Percentiles rank a stretch among this genome's conserved stretches.
phyloP scores from a whole-genome alignment of 2,888 invertebrate genomes.

The Imbricaverruca yamaguchii region DNA sequence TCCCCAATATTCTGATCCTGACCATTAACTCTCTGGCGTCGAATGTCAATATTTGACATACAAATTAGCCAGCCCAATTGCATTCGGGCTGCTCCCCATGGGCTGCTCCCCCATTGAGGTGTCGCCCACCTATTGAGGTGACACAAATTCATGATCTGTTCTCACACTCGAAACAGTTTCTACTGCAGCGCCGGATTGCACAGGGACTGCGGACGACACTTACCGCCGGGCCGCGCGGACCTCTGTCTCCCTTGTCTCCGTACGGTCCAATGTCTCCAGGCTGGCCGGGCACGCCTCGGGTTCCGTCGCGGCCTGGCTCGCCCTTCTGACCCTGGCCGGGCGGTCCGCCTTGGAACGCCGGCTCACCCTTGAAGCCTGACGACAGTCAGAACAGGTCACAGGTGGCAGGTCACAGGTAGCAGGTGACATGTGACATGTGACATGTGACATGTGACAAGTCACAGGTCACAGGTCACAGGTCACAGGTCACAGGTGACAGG shows the following conservation, averaged over 20 bases:
- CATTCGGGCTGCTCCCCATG: no score
- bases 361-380: not conserved
- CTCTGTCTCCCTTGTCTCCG: conserved; percentile 58
- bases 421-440: no score
- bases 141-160: no score
- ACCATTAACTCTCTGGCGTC: no score
- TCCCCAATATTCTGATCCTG: no score
- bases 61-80: no score
- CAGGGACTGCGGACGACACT: not conserved
- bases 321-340: conserved; percentile 69
- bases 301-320: conserved; percentile 68
- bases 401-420: no score
- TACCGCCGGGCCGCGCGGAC: conserved; percentile 36
- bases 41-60: no score
- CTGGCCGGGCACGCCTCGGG: conserved; percentile 55
- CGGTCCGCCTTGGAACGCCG: conserved; percentile 50
- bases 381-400: not conserved
- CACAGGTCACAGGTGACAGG: not conserved
- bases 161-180: no score
- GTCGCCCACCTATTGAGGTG: no score
- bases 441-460: no score
- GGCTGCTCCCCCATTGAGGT: no score
- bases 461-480: not conserved
- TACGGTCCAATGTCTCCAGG: conserved; percentile 60
- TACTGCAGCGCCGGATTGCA: not conserved